These are phyloP conservation scores for Taurulus bubalis DNA, from an alignment of 2,113 vertebrate genomes.

Conservation along the genomic window DNA sequence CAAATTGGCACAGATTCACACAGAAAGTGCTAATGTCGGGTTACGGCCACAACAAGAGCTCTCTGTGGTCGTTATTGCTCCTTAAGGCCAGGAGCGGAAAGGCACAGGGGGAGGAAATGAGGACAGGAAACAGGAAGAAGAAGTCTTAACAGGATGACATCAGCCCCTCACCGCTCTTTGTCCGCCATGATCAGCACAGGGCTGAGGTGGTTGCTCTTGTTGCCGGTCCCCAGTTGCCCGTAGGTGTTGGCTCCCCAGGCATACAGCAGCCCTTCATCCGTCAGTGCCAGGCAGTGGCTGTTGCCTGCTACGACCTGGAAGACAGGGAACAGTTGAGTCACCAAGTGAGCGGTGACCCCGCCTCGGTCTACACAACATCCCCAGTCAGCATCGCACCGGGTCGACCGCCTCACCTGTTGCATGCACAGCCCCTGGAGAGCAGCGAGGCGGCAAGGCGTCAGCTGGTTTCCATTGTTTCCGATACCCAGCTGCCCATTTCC, in stretches of 20 bases:
- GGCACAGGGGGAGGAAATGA: constrained; percentile 17
- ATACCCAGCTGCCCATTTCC: constrained; percentile 94
- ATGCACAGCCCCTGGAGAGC: constrained; percentile 88
- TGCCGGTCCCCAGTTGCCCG: constrained; percentile 94
- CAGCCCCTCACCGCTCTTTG: constrained; percentile 89
- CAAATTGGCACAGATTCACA: neutral
- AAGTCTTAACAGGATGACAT: constrained; percentile 24
- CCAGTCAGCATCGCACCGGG: rapidly evolving
- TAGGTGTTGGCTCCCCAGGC: constrained; percentile 96
- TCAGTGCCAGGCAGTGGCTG: constrained; percentile 93
- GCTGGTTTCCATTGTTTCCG: constrained; percentile 92
- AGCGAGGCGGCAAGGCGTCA: constrained; percentile 87
- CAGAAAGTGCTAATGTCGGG: neutral
- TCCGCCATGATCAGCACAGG: constrained; percentile 91
- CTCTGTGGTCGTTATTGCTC: neutral
- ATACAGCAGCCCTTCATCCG: constrained; percentile 93
- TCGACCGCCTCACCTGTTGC: constrained; percentile 86
- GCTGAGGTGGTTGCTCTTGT: constrained; percentile 93
- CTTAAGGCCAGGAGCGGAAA: neutral
- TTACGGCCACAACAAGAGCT: neutral
- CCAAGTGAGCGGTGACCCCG: neutral
- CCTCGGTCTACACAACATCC: no score
- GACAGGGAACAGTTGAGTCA: neutral
- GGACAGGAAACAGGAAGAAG: constrained; percentile 44
- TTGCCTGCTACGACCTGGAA: constrained; percentile 92